Base-by-base conservation (phyloP, 2,113 vertebrate species). In the Mobula birostris region DNA sequence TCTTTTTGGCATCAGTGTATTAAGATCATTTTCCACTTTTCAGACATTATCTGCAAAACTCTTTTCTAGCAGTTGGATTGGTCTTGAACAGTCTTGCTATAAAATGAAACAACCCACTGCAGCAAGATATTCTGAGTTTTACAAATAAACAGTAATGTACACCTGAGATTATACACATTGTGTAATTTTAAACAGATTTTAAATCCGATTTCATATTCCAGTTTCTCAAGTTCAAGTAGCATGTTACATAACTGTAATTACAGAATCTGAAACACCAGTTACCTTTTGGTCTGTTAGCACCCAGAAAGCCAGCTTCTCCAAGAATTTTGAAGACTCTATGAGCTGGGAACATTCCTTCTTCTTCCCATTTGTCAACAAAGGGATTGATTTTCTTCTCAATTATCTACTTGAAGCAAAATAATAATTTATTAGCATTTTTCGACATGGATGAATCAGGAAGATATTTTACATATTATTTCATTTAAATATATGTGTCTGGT, bases 301-400 rank as follows among this genome's bases (percentile, higher is more conserved):
- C 97, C 56, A 98, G 95, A 94, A 98, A 98, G 66, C 97, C 97
- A 19, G 97, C 97, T 63, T 94, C 97, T 94, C 97, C 98, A 40
- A 98, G 95, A 94, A 95, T 96, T 96, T 98, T 98, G 96, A 98
- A 98, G n/a, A 98, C 66, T 95, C 96, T 96, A 94, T 98, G 97
- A 63, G 97, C 97, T 94, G 97, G 97, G 95, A 98, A 98, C 24
- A 94, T 95, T 32, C 96, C 96, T 92, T 97, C 97, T 94, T 97
- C 96, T 95, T 98, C 97, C 97, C 97, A 98, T 95, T 98, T 96
- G 94, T 98, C 96, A 94, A 98, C 97, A 94, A 97, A 96, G 1
- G 97, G 97, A 95, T 98, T 98, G 94, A 98, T 98, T 94, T 98
- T 97, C 94, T 97, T 96, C 94, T 98, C 96, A 17, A 98, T 98